Evolutionary conservation across 37 sponge, comb jelly and placozoan genomes (phyloP), one percentile per base, ranked within the genome.

Genomic region (Ianthella basta): DNA sequence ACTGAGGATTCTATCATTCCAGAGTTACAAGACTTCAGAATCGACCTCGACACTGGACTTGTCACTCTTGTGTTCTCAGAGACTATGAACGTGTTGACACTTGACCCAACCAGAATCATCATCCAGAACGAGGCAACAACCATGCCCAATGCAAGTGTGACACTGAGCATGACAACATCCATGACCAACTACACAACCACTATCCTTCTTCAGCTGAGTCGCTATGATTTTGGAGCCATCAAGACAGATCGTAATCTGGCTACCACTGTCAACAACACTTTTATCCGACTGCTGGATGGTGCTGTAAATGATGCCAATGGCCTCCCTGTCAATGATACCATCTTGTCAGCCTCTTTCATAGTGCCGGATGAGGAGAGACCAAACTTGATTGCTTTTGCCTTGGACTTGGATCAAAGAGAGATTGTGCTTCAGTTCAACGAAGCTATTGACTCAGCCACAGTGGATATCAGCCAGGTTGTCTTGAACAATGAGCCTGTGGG

Each of bases 351-450:
- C n/a, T 35, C 53, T 54, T 39, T 53, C 21, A 75, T 87, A 44
- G 84, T 39, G 55, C 60, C 69, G 20, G 97, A 96, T 63, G 85
- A 55, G 19, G 44, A 32, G 14, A 73, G 65, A 8, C 97, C 97
- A 29, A 21, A 27, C 21, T 77, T 96, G 20, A 35, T 75, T 0
- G 27, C 14, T 55, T 96, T 96, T 82, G 38, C 79, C 21, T 44
- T 96, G 4, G 86, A 93, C 80, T 33, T 92, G 10, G 67, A 80
- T 25, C 36, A 64, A 18, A 80, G 92, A 25, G 50, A 21, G 20
- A 23, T 94, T 14, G 24, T 86, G 0, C 88, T 97, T 36, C 81
- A 69, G 32, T 97, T 97, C 78, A 78, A 77, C 79, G 97, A 97
- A 72, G 82, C 92, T 23, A 74, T 97, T 32, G 72, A 85, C 50